Base-by-base conservation (phyloP, 2,797 vertebrate species). In the Fringilla coelebs region DNA sequence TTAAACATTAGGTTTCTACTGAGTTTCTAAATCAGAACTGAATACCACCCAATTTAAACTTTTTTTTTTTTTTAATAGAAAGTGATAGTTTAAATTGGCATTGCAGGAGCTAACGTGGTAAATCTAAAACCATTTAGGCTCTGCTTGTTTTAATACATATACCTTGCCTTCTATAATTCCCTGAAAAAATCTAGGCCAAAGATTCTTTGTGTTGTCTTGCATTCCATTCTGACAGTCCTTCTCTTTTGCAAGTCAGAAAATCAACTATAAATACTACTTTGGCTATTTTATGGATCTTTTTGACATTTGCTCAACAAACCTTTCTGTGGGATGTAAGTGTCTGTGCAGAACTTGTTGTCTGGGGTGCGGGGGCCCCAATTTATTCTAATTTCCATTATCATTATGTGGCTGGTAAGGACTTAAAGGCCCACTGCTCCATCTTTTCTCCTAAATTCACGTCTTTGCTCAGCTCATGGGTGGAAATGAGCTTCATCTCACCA, bases 21-120 rank as follows among this genome's bases (percentile, higher is more conserved):
- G 88, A 96, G 81, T 93, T 84, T 91, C 88, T 97, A 96, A 96
- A 96, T 94, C 93, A 92, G 85, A 95, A 80, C 90, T 93, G 94
- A 95, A 88, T 94, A 83, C 84, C 65, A 89, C 86, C 78, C 89
- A 91, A 76, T 94, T 77, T 76, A 94, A 68, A 62, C 32, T 45
- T 43, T 49, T 58, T 51, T 68, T 51, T 68, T 68, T 86, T 78
- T 93, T 89, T 29, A 91, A 82, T 90, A 95, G 91, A 96, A 97
- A 97, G 49, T 52, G 91, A 94, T 97, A 97, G 96, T 97, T 97
- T 97, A 91, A 97, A 97, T 96, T 97, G 96, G 96, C 96, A 90
- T 93, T 93, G 88, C 66, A 88, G 71, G 70, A 96, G 87, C 94
- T 94, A 96, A 95, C 22, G 76, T 95, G 93, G 96, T 95, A 58